A percentile compares a stretch with the other conserved stretches of the same genome.
phyloP scores from a whole-genome alignment of 2,888 invertebrate genomes.

The Cephus spinipes region DNA sequence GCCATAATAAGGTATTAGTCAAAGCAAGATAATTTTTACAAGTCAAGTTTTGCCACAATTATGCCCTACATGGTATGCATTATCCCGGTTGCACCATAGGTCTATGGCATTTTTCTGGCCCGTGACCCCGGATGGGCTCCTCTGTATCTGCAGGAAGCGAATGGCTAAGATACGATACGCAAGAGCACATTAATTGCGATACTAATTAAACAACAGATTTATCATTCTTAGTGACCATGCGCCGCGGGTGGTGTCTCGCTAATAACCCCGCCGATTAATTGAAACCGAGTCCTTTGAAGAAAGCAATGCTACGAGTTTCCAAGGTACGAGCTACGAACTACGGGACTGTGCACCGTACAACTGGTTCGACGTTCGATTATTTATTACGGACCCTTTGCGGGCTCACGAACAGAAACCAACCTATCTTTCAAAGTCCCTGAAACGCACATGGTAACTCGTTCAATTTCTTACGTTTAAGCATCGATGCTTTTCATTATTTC shows the following conservation, averaged over 20 bases:
- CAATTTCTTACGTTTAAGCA: no score
- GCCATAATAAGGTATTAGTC: no score
- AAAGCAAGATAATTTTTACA: no score
- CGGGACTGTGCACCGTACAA: no score
- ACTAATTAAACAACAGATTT: constrained; percentile 35
- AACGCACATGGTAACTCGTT: no score
- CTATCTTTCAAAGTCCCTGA: background rate
- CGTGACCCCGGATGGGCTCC: constrained; percentile 1
- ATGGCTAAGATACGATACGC: constrained; percentile 2
- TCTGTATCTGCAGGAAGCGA: constrained; percentile 4
- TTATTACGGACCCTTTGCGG: background rate
- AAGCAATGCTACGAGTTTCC: no score
- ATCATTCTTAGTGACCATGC: constrained; percentile 18
- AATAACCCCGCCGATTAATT: constrained; percentile 4
- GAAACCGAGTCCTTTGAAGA: background rate
- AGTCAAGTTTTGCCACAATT: background rate
- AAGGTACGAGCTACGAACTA: no score
- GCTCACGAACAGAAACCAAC: background rate
- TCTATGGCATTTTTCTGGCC: background rate
- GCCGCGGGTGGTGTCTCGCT: constrained; percentile 6
- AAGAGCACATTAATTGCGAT: constrained; percentile 24
- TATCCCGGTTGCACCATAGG: background rate
- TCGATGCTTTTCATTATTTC: no score
- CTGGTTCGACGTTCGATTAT: background rate
- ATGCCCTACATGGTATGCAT: background rate